Evolutionary conservation across 2,113 vertebrate species (phyloP), one percentile per base, ranked within the genome.

Genomic region (Indicator indicator): DNA sequence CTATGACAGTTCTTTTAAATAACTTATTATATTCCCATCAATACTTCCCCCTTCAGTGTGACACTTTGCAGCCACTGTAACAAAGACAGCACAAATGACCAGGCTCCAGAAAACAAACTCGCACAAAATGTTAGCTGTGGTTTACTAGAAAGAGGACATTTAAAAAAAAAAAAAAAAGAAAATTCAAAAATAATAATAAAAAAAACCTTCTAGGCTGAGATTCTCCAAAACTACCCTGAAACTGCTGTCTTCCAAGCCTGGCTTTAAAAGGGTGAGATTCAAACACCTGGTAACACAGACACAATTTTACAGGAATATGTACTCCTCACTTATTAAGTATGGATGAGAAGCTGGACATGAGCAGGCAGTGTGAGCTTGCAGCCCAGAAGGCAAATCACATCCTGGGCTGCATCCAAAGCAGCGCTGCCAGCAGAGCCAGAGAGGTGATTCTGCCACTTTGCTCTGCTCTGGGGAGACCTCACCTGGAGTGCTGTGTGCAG

Each of bases 1-100:
- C 65, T 80, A n/a, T 95, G 91, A 93, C 91, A 95, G 90, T 78
- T 90, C 85, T 88, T 86, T 81, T 32, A 62, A 91, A 84, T 95
- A 95, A 16, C 69, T 65, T 91, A 88, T 90, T 94, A 86, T 84
- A 75, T 78, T 76, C 62, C 76, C 76, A 91, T 91, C 95, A 91
- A 65, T 90, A 62, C 26, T 33, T 72, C 36, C 65, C 36, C 65
- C 21, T 86, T 69, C 76, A 46, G 24, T 68, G 54, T 94, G 83
- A 91, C 85, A 91, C 62, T 64, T 54, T 30, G 58, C 36, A 83
- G 76, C 30, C 54, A 18, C 79, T 65, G 65, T 62, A 91, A 90
- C 84, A 90, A 77, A 88, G 52, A 59, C 42, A 58, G 65, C 33
- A 71, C 58, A 88, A 94, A 91, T 16, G 73, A 78, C 44, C 52